These are phyloP conservation scores for Tapirus indicus DNA, from an alignment of 2,797 vertebrate species.

Conservation along the genomic window DNA sequence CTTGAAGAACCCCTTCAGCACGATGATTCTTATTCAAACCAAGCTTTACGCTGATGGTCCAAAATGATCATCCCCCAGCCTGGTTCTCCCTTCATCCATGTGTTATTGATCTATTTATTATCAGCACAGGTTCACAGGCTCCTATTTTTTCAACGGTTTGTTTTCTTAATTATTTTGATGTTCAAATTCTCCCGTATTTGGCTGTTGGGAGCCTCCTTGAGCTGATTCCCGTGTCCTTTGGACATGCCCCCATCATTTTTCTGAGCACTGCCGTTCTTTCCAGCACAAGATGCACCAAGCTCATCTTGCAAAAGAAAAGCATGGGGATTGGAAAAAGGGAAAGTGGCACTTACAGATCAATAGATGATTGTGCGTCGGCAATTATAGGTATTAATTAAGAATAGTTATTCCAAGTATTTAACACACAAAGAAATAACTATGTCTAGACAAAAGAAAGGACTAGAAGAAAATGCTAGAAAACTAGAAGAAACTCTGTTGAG, in stretches of 20 bases:
- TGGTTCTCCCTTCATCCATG: neutral
- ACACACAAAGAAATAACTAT: neutral
- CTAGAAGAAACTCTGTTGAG: neutral
- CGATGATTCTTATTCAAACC: neutral
- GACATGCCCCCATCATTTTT: neutral
- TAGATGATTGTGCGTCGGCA: neutral
- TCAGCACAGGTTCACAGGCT: neutral
- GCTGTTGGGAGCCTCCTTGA: neutral
- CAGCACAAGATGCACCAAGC: neutral
- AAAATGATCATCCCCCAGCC: neutral
- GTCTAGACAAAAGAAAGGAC: neutral
- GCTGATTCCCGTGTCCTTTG: neutral
- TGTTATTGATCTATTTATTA: neutral
- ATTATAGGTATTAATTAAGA: neutral
- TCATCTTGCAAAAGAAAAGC: neutral
- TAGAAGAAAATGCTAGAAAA: conserved; percentile 34
- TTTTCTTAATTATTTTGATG: neutral
- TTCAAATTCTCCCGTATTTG: neutral
- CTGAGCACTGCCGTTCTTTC: neutral
- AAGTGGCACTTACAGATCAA: neutral
- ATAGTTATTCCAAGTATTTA: neutral
- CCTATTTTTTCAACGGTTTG: neutral
- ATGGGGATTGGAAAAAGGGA: neutral
- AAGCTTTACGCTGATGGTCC: neutral
- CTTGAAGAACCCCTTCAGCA: neutral